Conservation (phyloP, 2,797 vertebrate genomes). For the Anabas testudineus region DNA sequence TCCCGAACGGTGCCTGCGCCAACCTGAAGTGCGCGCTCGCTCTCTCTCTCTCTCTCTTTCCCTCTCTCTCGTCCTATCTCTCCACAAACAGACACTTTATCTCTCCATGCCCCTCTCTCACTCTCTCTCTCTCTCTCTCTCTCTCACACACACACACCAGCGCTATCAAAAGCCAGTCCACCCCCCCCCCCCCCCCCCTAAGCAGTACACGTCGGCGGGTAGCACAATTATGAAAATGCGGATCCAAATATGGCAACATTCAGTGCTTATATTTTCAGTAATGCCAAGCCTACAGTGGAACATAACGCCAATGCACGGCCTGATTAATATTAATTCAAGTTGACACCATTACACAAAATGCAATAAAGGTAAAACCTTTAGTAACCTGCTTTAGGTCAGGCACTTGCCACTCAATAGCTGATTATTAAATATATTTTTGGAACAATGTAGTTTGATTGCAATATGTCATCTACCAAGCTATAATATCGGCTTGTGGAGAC, state of each 20-base stretch:
- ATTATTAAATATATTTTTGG: conserved; percentile 8
- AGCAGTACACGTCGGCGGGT: conserved; percentile 76
- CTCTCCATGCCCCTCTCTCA: background rate
- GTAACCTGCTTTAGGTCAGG: too few species aligned
- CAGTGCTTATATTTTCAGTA: conserved; percentile 11
- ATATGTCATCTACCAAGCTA: background rate
- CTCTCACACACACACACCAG: conserved; percentile 33
- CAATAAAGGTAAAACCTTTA: background rate
- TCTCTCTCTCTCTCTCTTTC: conserved; percentile 19
- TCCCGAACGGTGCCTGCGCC: conserved; percentile 71
- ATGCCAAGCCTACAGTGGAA: background rate
- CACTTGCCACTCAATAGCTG: conserved; percentile 3
- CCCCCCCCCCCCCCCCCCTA: conserved; percentile 88
- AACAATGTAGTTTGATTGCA: background rate
- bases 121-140: conserved; percentile 5
- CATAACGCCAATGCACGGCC: background rate
- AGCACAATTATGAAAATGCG: conserved; percentile 52
- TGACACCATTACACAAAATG: background rate
- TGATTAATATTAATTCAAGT: background rate
- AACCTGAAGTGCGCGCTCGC: conserved; percentile 60
- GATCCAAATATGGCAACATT: conserved; percentile 54
- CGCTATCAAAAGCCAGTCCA: conserved; percentile 71
- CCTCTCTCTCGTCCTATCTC: background rate
- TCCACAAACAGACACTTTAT: conserved; percentile 13
- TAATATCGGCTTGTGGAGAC: too few species aligned